A percentile compares a stretch with the other conserved stretches of the same genome.
phyloP scores from a whole-genome alignment of 2,888 invertebrate species.

The Eubasilissa splendida region DNA sequence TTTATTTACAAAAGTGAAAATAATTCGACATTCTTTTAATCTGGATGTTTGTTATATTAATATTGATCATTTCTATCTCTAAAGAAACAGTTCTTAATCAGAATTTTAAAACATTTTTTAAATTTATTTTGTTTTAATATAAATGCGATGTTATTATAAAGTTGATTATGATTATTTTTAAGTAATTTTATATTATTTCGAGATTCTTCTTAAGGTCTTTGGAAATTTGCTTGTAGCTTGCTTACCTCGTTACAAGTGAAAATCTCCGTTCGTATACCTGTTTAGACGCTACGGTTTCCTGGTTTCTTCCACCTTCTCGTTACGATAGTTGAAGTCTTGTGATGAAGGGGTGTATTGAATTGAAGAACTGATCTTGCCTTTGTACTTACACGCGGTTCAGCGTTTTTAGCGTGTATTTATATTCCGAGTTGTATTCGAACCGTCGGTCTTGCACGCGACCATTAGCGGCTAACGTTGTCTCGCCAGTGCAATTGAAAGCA shows the following conservation, averaged over 20 bases:
- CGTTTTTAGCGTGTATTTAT: too few species aligned
- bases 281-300: neutral
- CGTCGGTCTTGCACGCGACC: neutral
- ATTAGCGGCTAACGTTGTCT: constrained; percentile 6
- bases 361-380: constrained; percentile 51
- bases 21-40: too few species aligned
- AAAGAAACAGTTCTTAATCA: too few species aligned
- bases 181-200: constrained; percentile 1
- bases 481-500: constrained; percentile 30
- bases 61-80: too few species aligned
- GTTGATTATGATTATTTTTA: constrained; percentile 24
- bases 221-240: constrained; percentile 10
- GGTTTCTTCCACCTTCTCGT: constrained; percentile 2
- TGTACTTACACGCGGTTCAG: constrained; percentile 48
- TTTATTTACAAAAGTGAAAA: too few species aligned
- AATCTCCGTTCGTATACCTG: neutral
- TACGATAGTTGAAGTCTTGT: constrained; percentile 30
- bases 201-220: neutral
- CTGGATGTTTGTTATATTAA: neutral
- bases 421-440: neutral
- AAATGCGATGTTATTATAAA: neutral
- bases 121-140: neutral
- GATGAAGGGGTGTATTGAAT: constrained; percentile 34
- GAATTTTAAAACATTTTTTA: too few species aligned
- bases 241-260: neutral